Percentiles rank a stretch among this genome's conserved stretches.
These are phyloP conservation scores for Chrysogorgia sp. DNA, from an alignment of 92 coral and sea anemone genomes.

Conservation along the genomic window DNA sequence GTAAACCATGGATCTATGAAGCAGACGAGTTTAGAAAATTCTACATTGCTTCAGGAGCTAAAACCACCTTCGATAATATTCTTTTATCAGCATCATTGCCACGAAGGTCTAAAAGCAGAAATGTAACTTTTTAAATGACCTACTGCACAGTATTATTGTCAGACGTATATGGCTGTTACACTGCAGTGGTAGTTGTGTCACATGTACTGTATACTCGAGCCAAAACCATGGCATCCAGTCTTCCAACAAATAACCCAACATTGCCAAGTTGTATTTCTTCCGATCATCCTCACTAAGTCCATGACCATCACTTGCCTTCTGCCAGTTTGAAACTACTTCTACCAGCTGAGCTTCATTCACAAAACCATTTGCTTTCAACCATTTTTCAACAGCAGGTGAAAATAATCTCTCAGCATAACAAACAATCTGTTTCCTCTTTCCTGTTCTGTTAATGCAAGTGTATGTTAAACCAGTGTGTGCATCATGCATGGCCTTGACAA, in stretches of 20 bases:
- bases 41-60: no score
- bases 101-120: no score
- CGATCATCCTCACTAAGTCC: conserved; percentile 8
- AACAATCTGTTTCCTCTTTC: conserved; percentile 5
- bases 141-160: no score
- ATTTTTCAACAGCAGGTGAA: conserved; percentile 12
- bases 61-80: no score
- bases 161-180: no score
- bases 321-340: conserved; percentile 1
- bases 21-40: no score
- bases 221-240: conserved; percentile 52
- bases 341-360: conserved; percentile 2
- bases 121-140: no score
- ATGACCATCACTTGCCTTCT: conserved; percentile 22
- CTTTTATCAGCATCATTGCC: no score
- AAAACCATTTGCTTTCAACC: not conserved
- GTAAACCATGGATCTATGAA: no score
- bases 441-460: conserved; percentile 39
- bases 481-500: conserved; percentile 57
- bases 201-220: no score
- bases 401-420: not conserved
- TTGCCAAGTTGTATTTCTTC: not conserved
- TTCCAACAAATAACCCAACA: conserved; percentile 7
- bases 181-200: no score
- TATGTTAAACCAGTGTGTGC: conserved; percentile 63